Percentiles rank a stretch among this genome's conserved stretches.
These are phyloP conservation scores for Caenorhabditis panamensis DNA, from an alignment of 2,888 invertebrate species.

Conservation along the genomic window DNA sequence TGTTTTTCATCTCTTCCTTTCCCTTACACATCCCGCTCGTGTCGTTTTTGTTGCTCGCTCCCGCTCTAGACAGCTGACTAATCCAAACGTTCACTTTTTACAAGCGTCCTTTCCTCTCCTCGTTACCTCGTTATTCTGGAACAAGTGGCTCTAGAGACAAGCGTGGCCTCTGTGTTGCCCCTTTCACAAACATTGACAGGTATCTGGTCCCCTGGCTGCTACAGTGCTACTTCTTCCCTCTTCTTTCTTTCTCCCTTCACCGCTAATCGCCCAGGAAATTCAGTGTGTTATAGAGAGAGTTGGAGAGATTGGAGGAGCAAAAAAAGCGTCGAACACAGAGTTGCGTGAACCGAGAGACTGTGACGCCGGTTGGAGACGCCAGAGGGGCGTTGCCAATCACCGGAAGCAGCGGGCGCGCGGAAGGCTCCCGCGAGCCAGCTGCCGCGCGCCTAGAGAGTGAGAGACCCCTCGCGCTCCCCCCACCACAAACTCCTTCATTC, in stretches of 20 bases:
- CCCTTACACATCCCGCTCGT: conserved; percentile 13
- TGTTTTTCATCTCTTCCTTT: conserved; percentile 21
- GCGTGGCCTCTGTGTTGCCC: conserved; percentile 56
- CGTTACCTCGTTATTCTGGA: conserved; percentile 46
- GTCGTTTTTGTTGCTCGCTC: conserved; percentile 38
- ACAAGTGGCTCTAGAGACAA: conserved; percentile 53
- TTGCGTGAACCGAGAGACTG: conserved; percentile 44
- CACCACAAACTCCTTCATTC: conserved; percentile 52
- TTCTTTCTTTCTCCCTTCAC: not conserved
- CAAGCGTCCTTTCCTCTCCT: conserved; percentile 3
- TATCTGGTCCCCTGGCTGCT: conserved; percentile 38
- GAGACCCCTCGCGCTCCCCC: conserved; percentile 33
- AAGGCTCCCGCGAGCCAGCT: conserved; percentile 43
- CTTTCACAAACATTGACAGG: conserved; percentile 52
- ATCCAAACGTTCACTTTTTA: conserved; percentile 56
- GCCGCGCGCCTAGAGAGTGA: conserved; percentile 37
- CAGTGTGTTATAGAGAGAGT: conserved; percentile 17
- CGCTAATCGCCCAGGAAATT: conserved; percentile 53
- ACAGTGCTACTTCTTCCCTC: not conserved
- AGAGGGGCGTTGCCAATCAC: conserved; percentile 52
- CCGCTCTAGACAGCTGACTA: conserved; percentile 50
- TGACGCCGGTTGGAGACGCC: conserved; percentile 8
- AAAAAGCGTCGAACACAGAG: conserved; percentile 52
- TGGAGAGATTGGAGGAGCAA: conserved; percentile 1
- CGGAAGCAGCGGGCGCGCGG: conserved; percentile 51